These are phyloP conservation scores for Pyrrhosoma nymphula DNA, from an alignment of 2,888 invertebrate genomes.

Conservation along the genomic window DNA sequence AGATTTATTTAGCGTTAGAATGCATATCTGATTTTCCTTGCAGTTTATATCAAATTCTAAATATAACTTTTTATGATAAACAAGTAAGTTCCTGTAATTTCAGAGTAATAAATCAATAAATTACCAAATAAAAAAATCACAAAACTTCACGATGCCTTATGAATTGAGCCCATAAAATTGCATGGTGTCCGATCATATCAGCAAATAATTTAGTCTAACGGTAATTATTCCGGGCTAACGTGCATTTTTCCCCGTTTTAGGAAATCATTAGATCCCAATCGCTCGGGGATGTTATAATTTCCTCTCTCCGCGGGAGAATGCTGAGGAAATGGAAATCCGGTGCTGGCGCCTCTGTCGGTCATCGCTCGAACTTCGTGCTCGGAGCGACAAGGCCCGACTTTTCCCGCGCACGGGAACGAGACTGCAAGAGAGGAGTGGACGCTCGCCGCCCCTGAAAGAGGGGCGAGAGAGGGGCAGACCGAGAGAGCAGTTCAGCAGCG, in stretches of 20 bases:
- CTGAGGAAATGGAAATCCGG: neutral
- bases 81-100: too few species aligned
- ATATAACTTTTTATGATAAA: too few species aligned
- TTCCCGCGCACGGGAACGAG: neutral
- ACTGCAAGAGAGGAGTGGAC: neutral
- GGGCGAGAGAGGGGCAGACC: neutral
- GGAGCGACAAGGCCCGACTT: neutral
- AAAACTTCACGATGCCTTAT: too few species aligned
- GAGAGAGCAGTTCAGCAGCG: neutral
- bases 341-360: slow-evolving; percentile 35
- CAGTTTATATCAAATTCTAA: too few species aligned
- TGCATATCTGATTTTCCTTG: too few species aligned
- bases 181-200: too few species aligned
- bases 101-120: too few species aligned
- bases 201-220: too few species aligned
- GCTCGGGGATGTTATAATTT: neutral
- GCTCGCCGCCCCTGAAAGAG: neutral
- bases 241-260: neutral
- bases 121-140: too few species aligned
- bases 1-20: too few species aligned
- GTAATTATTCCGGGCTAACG: too few species aligned
- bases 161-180: too few species aligned
- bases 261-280: neutral
- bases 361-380: slow-evolving; percentile 46
- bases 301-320: neutral